Base-by-base conservation (phyloP, 2,888 invertebrate species). In the Drosophila leonis region DNA sequence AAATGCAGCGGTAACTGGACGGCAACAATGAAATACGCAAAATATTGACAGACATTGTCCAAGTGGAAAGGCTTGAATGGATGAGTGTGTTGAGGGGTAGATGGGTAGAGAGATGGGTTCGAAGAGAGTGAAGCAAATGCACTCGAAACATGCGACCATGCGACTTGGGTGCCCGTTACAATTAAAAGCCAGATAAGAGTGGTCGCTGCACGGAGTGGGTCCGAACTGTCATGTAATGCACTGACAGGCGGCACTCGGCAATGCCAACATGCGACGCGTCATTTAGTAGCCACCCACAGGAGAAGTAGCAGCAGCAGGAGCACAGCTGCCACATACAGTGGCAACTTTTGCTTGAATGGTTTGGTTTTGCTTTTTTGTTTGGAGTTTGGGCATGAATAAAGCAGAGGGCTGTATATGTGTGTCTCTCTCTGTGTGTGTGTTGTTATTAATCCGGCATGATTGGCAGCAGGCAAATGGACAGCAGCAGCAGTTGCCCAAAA, bases 381-480 rank as follows among this genome's bases (percentile, higher is more conserved):
- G 31, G 37, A 33, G 31, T 49, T 60, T 57, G 54, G 67, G 65
- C 76, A 88, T 88, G 88, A 88, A 85, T 85, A 85, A 85, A 81
- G 81, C 88, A 85, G 55, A 62, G 44, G 35, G 41, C 46, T 49
- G 39, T 41, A 29, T 42, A 35, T 18, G 13, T 37, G 24, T 39
- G 12, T 44, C 13, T 24, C 13, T 44, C 24, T 44, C 3, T 57
- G 39, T 49, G 18, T 52, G 59, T 75, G 64, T 39, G 61, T 69
- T 85, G 88, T 90, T 90, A 90, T 90, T 90, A 90, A 90, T 91
- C 91, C 91, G 79, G 78, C 90, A 89, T 91, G 90, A 90, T 90
- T 90, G 90, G 91, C 90, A 90, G 91, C 90, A 88, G 77, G 82
- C 86, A 90, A 90, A 90, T 91, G 91, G 85, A 91, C 90, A 90